These are phyloP conservation scores for Nothocercus julius DNA, from an alignment of 2,113 vertebrate genomes.

Conservation along the genomic window DNA sequence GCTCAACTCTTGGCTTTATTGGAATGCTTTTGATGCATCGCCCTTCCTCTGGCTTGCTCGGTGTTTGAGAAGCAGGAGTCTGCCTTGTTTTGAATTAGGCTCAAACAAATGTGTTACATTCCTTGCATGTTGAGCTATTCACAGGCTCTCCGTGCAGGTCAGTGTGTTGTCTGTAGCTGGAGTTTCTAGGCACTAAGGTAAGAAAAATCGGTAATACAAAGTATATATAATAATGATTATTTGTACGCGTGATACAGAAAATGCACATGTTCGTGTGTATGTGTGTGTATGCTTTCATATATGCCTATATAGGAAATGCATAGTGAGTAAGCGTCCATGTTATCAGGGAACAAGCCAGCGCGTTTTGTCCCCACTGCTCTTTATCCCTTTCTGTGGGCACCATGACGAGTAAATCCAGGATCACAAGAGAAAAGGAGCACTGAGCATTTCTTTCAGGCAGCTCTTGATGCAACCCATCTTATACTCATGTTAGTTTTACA, in stretches of 20 bases:
- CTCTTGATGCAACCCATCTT: slow-evolving; percentile 52
- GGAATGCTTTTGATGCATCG: slow-evolving; percentile 41
- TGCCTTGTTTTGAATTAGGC: not conserved
- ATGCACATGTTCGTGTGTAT: not conserved
- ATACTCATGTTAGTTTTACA: slow-evolving; percentile 50
- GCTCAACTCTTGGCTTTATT: not conserved
- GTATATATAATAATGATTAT: not conserved
- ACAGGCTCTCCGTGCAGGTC: not conserved
- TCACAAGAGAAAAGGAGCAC: slow-evolving; percentile 21
- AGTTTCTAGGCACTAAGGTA: not conserved
- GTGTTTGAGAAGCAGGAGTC: not conserved
- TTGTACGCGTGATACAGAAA: not conserved
- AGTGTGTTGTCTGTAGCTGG: not conserved
- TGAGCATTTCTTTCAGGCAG: slow-evolving; percentile 27
- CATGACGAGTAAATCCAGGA: slow-evolving; percentile 2
- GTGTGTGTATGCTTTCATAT: too few species aligned
- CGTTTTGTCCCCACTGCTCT: not conserved
- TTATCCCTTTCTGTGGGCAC: not conserved
- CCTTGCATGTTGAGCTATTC: not conserved
- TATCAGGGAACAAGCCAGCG: not conserved
- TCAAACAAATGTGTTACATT: not conserved
- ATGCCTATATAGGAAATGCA: not conserved
- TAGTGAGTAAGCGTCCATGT: not conserved
- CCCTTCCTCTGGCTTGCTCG: not conserved
- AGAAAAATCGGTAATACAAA: not conserved